These are phyloP conservation scores for Halocynthia aurantium DNA, from an alignment of 23 tunicate species.

Conservation along the genomic window DNA sequence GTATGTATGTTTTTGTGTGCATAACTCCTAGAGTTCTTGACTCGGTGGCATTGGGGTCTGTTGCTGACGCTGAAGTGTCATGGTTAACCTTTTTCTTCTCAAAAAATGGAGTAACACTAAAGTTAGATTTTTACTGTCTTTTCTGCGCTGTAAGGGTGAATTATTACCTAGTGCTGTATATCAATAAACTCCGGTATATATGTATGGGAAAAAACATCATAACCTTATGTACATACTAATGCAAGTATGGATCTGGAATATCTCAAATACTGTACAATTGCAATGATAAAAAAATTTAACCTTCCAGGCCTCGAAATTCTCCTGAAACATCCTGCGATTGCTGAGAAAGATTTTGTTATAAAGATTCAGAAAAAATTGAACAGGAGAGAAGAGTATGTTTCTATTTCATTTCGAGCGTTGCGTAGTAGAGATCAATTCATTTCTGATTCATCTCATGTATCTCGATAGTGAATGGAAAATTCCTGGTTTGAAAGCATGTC, in stretches of 20 bases:
- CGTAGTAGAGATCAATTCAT: too few species aligned
- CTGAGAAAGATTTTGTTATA: conserved; percentile 49
- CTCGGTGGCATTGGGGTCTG: background rate
- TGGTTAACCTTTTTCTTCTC: background rate
- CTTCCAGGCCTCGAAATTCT: conserved; percentile 41
- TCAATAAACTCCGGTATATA: too few species aligned
- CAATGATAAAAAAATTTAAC: too few species aligned
- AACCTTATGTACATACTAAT: too few species aligned
- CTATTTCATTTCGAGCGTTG: too few species aligned
- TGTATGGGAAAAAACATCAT: too few species aligned
- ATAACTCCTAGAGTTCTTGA: background rate
- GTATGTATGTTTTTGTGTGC: too few species aligned
- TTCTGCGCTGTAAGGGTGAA: background rate
- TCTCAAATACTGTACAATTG: too few species aligned
- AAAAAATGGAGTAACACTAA: background rate
- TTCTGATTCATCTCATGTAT: too few species aligned
- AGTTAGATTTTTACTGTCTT: background rate
- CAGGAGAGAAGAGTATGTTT: conserved; percentile 33
- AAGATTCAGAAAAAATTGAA: conserved; percentile 40
- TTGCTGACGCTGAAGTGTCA: background rate
- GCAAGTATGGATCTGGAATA: too few species aligned
- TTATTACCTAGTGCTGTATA: too few species aligned
- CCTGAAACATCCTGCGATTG: conserved; percentile 38
- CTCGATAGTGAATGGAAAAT: conserved; percentile 47
- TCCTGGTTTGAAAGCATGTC: conserved; percentile 43